Percentiles rank a stretch among this genome's conserved stretches.
These are phyloP conservation scores for Agelas oroides DNA, from an alignment of 37 sponge, comb jelly and placozoan species.

Conservation along the genomic window DNA sequence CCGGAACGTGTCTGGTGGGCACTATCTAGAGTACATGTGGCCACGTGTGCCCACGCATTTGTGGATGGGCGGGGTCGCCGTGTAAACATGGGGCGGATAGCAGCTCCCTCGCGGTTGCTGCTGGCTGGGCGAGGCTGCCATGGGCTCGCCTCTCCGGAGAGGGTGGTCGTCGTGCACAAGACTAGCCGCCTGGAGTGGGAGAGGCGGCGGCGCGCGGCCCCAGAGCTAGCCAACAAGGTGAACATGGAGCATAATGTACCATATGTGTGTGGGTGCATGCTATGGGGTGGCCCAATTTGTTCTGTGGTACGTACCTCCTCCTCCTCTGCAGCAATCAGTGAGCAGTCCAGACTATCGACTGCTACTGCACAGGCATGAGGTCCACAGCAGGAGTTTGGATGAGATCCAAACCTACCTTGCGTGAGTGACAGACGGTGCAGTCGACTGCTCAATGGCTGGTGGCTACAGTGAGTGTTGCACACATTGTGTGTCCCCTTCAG, in stretches of 20 bases:
- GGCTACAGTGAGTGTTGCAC: too few species aligned
- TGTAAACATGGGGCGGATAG: too few species aligned
- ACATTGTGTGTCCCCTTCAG: constrained; percentile 11
- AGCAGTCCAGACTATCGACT: not conserved
- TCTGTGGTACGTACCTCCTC: too few species aligned
- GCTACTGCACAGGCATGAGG: constrained; percentile 39
- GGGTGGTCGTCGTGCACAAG: constrained; percentile 61
- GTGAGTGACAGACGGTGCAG: too few species aligned
- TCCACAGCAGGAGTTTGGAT: constrained; percentile 46
- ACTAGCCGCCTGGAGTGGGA: constrained; percentile 64
- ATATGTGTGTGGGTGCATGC: too few species aligned
- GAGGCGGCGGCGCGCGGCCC: not conserved
- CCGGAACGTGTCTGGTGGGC: not conserved
- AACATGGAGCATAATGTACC: too few species aligned
- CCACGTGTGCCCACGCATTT: too few species aligned
- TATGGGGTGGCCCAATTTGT: too few species aligned
- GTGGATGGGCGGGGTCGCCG: not conserved
- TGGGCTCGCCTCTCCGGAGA: constrained; percentile 1
- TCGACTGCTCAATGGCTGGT: not conserved
- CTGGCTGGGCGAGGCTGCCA: too few species aligned
- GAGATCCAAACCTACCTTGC: constrained; percentile 22
- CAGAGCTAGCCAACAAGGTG: constrained; percentile 45
- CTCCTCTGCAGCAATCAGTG: too few species aligned
- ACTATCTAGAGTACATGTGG: not conserved
- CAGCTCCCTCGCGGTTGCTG: too few species aligned